Conservation (phyloP, 2,888 invertebrate species). For the Acleris emargana region DNA sequence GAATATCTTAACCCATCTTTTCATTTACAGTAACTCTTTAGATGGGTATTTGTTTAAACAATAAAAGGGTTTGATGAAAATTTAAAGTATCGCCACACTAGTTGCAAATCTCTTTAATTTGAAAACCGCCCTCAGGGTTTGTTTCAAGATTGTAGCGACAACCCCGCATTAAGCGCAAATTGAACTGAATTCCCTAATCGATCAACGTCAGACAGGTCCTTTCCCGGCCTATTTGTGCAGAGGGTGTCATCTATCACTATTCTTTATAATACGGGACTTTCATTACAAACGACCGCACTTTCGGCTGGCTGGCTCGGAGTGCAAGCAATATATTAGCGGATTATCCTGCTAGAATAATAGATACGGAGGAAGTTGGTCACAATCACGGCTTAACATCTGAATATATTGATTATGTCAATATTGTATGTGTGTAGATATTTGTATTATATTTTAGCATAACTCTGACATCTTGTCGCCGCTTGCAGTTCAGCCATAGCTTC, state of each 20-base stretch:
- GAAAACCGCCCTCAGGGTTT: slow-evolving; percentile 11
- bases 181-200: slow-evolving; percentile 40
- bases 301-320: slow-evolving; percentile 38
- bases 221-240: slow-evolving; percentile 44
- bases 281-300: slow-evolving; percentile 42
- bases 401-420: no score
- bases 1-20: no score
- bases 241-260: slow-evolving; percentile 52
- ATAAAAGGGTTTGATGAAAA: no score
- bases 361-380: no score
- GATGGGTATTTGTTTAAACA: no score
- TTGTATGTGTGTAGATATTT: no score
- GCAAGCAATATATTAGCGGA: slow-evolving; percentile 37
- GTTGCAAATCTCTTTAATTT: not conserved
- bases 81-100: no score
- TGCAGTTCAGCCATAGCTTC: no score
- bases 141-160: slow-evolving; percentile 21
- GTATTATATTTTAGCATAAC: no score
- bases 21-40: no score
- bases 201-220: slow-evolving; percentile 40
- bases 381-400: slow-evolving; percentile 2
- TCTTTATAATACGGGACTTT: slow-evolving; percentile 48
- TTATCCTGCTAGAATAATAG: not conserved
- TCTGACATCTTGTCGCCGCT: no score
- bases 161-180: slow-evolving; percentile 34